Evolutionary conservation across 2,113 vertebrate genomes (phyloP), one percentile per base, ranked within the genome.

Genomic region (Marmota flaviventris): DNA sequence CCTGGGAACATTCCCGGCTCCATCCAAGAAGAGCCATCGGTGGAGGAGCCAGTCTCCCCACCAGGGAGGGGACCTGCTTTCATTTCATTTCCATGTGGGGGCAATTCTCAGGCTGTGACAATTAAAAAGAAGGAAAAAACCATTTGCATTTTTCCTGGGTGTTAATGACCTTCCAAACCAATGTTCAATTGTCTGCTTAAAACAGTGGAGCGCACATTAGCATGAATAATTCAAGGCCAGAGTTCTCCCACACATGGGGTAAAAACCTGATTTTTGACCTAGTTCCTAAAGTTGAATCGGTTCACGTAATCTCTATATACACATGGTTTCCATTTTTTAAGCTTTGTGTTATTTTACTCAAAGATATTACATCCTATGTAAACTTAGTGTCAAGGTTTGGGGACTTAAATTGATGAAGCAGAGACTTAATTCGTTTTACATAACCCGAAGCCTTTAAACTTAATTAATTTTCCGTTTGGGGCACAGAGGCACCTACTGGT

Each of bases 121-220:
- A 98, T 98, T 97, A 97, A 97, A 89, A 89, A 89, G 92, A 53
- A 37, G 84, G 82, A 96, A 91, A 91, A 96, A 95, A 32, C 92
- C 92, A 98, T 97, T 97, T 98, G 96, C 97, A 97, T 97, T 97
- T 97, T 97, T 96, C 94, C 96, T 85, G 96, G 92, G 96, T 97
- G 95, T 97, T 97, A 96, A 98, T 97, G 97, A 98, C 97, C 98
- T 97, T 97, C 95, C 95, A 95, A 96, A 90, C 97, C 98, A 94
- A 65, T 0, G 32, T 85, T 96, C 89, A 56, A 69, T 95, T 83
- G 77, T 92, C 97, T 97, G 75, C 53, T 91, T 58, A 51, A 94
- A 91, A 73, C 75, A 39, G 85, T 8, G 11, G 39, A 27, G 56
- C 32, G 8, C 39, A 12, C 51, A 3, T 6, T 4, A 48, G 78